Conservation (phyloP, 1,140 invertebrate genomes). For the Lucilia cuprina region DNA sequence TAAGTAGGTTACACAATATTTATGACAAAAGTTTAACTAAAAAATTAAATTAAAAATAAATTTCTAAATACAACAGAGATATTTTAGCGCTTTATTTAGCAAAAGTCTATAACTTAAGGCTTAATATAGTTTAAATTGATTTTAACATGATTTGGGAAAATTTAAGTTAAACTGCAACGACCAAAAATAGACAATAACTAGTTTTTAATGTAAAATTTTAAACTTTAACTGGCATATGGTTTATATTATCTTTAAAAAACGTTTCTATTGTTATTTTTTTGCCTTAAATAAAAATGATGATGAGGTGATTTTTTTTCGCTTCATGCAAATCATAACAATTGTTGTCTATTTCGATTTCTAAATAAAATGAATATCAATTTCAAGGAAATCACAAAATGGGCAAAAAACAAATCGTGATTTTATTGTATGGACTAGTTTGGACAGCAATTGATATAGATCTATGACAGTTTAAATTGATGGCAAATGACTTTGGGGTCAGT, state of each 20-base stretch:
- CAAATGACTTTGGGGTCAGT: background rate
- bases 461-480: constrained; percentile 8
- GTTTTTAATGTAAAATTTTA: background rate
- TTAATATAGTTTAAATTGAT: background rate
- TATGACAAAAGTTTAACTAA: background rate
- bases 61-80: background rate
- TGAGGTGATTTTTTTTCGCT: background rate
- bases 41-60: background rate
- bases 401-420: background rate
- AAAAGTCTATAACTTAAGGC: background rate
- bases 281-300: background rate
- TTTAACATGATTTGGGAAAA: background rate
- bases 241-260: background rate
- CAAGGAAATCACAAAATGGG: background rate
- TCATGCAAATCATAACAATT: background rate
- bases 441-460: background rate
- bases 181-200: background rate
- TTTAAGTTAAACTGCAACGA: background rate
- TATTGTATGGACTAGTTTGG: background rate
- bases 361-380: constrained; percentile 6
- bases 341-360: background rate
- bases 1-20: background rate
- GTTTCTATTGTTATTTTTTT: background rate
- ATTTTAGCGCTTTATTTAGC: too few species aligned
- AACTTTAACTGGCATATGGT: background rate